Evolutionary conservation across 2,888 invertebrate genomes (phyloP), one percentile per base, ranked within the genome.

Genomic region (Cyclophora punctaria): DNA sequence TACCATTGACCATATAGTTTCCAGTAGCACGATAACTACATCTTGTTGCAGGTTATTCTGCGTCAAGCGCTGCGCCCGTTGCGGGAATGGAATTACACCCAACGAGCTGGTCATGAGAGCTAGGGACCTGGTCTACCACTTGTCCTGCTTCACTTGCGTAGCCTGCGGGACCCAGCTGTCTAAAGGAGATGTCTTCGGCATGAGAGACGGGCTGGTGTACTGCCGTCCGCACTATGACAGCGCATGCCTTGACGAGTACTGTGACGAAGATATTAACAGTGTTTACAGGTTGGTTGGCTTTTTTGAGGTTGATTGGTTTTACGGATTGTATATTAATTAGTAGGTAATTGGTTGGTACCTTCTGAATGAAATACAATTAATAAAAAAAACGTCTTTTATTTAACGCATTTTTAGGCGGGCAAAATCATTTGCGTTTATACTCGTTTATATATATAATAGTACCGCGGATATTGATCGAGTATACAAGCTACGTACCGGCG

Each of bases 61-160:
- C 61, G 93, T 95, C 59, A 93, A 95, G 67, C 91, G 96, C 54
- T 97, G 97, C 80, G 93, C 94, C 5, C 92, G 96, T 46, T 98
- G 97, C 72, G 93, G 93, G 35, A 92, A 93, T 48, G 95, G 95
- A 4, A 96, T 98, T 71, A 93, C 94, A 5, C 93, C 96, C 43
- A 94, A 94, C 67, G 97, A 97, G 85, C 89, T 97, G 73, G 96
- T 97, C 70, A 97, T 97, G 97, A 86, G 96, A 55, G 97, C 96
- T 0, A 87, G 94, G 44, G 96, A 96, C 63, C 90, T 94, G 69
- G 95, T 97, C 53, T 98, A 95, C 83, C 97, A 98, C 78, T 90
- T 97, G 51, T 92, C 93, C 61, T 98, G 97, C 83, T 98, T 98
- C 90, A 93, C 95, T 41, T 97, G 97, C 78, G 91, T 92, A 51